phyloP scores from a whole-genome alignment of 2,797 vertebrate species.

The Cossypha caffra region DNA sequence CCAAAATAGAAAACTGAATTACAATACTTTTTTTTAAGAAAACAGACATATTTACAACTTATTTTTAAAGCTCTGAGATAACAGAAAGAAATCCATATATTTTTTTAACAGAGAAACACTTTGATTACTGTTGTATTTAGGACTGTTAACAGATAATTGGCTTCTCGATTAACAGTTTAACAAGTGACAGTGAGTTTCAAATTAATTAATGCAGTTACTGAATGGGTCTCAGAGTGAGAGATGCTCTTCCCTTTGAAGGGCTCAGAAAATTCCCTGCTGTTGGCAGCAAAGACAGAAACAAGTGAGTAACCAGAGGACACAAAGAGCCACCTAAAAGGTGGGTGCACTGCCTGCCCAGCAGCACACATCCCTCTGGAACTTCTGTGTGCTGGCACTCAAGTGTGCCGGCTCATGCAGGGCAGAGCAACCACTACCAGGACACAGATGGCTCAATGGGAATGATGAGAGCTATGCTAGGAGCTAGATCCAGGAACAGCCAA shows the following conservation, averaged over 20 bases:
- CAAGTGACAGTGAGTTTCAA: constrained; percentile 13
- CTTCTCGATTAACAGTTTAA: constrained; percentile 28
- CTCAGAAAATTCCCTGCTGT: neutral
- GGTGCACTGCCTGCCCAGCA: neutral
- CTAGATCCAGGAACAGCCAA: neutral
- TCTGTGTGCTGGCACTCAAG: neutral
- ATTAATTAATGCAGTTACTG: constrained; percentile 28
- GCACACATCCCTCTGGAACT: neutral
- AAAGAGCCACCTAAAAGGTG: neutral
- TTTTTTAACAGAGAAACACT: neutral
- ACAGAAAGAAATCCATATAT: neutral
- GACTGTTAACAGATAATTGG: neutral
- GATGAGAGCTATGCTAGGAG: neutral
- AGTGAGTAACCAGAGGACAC: neutral
- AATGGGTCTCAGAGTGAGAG: neutral
- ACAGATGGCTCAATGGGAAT: fast-evolving
- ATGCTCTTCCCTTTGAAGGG: neutral
- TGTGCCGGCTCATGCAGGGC: fast-evolving
- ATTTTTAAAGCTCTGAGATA: neutral
- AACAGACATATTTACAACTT: neutral
- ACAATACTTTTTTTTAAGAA: neutral
- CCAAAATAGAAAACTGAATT: neutral
- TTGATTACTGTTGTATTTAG: neutral
- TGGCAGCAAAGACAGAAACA: neutral
- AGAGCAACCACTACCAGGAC: neutral